These are phyloP conservation scores for Sternotherus odoratus DNA, from an alignment of 2,797 vertebrate genomes.

Conservation along the genomic window DNA sequence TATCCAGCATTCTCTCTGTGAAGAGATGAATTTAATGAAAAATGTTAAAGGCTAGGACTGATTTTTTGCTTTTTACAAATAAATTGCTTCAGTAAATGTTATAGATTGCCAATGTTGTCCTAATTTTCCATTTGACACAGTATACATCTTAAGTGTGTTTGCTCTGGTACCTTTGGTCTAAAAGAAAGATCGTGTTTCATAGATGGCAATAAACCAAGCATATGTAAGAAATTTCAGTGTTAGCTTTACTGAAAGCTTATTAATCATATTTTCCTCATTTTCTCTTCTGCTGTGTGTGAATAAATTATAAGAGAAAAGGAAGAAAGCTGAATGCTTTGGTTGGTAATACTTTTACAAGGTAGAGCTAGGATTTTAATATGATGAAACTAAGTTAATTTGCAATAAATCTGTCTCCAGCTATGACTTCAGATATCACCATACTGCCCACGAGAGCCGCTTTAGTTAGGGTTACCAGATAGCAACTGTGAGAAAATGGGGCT, in stretches of 20 bases:
- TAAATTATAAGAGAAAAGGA: neutral
- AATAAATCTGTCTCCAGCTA: neutral
- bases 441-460: no score
- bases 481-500: no score
- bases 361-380: neutral
- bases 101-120: neutral
- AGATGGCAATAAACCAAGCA: neutral
- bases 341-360: neutral
- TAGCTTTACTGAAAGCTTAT: neutral
- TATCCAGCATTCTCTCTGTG: neutral
- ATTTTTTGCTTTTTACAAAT: neutral
- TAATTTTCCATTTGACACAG: neutral
- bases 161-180: neutral
- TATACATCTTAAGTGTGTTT: neutral
- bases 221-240: neutral
- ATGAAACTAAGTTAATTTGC: neutral
- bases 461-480: no score
- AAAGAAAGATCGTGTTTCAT: neutral
- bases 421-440: neutral
- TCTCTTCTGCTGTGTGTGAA: neutral
- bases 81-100: neutral
- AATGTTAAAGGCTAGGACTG: neutral
- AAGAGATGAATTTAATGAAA: neutral
- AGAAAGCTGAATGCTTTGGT: neutral
- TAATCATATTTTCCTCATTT: neutral